These are phyloP conservation scores for Phylloscopus trochilus DNA, from an alignment of 2,113 vertebrate species.

Conservation along the genomic window DNA sequence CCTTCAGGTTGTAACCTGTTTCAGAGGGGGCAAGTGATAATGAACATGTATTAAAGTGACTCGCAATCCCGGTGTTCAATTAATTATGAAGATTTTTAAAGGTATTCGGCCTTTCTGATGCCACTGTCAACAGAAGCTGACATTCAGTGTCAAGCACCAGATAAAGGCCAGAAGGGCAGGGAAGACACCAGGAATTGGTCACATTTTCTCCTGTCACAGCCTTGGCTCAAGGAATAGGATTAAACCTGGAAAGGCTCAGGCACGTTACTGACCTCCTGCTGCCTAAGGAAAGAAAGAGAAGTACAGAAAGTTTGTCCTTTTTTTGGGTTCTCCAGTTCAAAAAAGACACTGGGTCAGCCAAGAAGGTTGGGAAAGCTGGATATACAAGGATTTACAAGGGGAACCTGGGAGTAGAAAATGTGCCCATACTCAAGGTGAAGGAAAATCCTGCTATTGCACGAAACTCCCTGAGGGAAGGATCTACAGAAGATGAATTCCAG, in stretches of 20 bases:
- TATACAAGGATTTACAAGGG: too few relatives aligned
- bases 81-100: not conserved
- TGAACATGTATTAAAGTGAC: not conserved
- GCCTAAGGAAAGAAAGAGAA: not conserved
- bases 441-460: not conserved
- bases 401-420: not conserved
- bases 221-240: not conserved
- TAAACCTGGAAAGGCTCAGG: not conserved
- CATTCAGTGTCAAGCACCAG: not conserved
- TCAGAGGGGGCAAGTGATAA: not conserved
- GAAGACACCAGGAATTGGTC: not conserved
- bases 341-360: not conserved
- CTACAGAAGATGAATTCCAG: not conserved
- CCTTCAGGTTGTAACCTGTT: not conserved
- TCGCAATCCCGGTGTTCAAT: not conserved
- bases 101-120: not conserved
- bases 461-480: not conserved
- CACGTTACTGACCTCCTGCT: fast-evolving
- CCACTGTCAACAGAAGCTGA: not conserved
- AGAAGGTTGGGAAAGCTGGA: not conserved
- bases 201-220: not conserved
- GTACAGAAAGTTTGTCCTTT: fast-evolving
- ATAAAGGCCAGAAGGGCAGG: not conserved
- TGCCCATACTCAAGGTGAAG: not conserved
- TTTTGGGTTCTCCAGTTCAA: not conserved